Evolutionary conservation across 2,797 vertebrate species (phyloP), one percentile per base, ranked within the genome.

Genomic region (Discoglossus pictus): DNA sequence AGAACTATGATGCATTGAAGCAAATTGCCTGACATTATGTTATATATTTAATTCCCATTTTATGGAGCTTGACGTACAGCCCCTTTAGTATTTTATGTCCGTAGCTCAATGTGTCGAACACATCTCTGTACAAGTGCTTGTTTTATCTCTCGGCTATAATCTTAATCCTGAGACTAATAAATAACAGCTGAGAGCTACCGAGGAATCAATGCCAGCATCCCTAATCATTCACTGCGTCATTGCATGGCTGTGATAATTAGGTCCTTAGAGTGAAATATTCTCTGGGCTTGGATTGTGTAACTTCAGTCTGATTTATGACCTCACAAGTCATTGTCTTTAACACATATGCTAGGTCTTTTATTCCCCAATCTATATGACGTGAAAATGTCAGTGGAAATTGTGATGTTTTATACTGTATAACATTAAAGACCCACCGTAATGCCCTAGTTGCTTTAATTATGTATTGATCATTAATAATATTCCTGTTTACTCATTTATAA

Each of bases 91-190:
- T 63, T 70, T 70, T 62, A 54, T 39, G 34, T 47, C 56, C 17
- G 6, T 20, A 24, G 67, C 27, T 56, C 34, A 23, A 42, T 12
- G 13, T 52, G 47, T 35, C 31, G 39, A 43, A 42, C 11, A 36
- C 53, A 55, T 66, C 42, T 34, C 43, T 61, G 31, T 24, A n/a
- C 66, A 36, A 62, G 58, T 54, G 27, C 39, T 16, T 7, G 35
- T 63, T 69, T 63, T 70, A 67, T 70, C 35, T 55, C 17, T 11
- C 17, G 11, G 23, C 61, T 71, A 52, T 58, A 71, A 71, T 71
- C 68, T 52, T 70, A 70, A 70, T 63, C 60, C 60, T 64, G 68
- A 71, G 68, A 50, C 44, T 44, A 50, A 64, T 71, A 71, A 64
- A 71, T 71, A 64, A 71, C 25, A 39, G 21, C 24, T 35, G 24